These are phyloP conservation scores for Globia sparganii DNA, from an alignment of 2,888 invertebrate species.

Conservation along the genomic window DNA sequence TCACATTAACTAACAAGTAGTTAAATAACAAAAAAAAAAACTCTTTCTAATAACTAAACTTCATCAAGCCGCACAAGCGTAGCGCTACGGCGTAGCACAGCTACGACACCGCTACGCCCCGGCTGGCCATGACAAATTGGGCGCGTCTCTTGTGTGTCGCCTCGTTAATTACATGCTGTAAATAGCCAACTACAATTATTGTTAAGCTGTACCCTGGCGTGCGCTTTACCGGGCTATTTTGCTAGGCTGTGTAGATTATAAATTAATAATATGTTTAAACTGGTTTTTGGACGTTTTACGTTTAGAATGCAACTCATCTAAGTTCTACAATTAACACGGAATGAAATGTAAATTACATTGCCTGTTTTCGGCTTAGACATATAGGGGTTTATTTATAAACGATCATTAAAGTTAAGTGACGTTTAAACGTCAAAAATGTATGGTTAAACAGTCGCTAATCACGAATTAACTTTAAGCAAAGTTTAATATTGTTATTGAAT, in stretches of 20 bases:
- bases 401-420: not conserved
- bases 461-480: not conserved
- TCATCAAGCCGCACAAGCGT: conserved; percentile 44
- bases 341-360: not conserved
- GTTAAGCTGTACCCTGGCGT: conserved; percentile 75
- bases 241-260: conserved; percentile 47
- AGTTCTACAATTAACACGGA: not conserved
- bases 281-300: conserved; percentile 3
- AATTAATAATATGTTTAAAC: conserved; percentile 34
- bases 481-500: not conserved
- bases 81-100: conserved; percentile 62
- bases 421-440: not conserved
- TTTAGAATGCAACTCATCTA: not conserved
- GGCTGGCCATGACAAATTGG: conserved; percentile 80
- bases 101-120: conserved; percentile 65
- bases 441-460: not conserved
- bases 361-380: not conserved
- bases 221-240: conserved; percentile 60
- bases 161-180: conserved; percentile 81
- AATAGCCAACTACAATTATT: conserved; percentile 76
- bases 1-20: no score
- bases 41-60: conserved; percentile 31
- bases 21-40: not conserved
- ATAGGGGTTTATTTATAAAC: not conserved
- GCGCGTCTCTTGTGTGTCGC: conserved; percentile 75